Evolutionary conservation across 2,888 invertebrate genomes (phyloP), one percentile per base, ranked within the genome.

Genomic region (Nomada fabriciana): DNA sequence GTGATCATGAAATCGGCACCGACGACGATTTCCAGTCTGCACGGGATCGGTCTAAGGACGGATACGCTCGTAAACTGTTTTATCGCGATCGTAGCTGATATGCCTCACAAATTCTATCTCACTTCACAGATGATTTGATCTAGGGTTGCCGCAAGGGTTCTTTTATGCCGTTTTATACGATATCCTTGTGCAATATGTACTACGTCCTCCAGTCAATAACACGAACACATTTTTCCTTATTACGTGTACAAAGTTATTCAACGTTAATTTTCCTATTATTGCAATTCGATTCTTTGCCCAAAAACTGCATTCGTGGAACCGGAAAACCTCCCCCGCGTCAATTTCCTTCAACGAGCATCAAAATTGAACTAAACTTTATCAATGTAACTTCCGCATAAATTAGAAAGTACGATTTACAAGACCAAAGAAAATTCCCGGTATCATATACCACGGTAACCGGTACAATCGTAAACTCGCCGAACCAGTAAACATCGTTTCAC

Each of bases 1-100:
- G 73, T 42, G 61, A 70, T 77, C 64, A 71, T 81, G 82, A 87
- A 83, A 87, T 80, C 80, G 68, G 76, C 57, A 75, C 29, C 74
- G 64, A 68, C 74, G 79, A 72, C 85, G 75, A 87, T 87, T 79
- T 79, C 78, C 68, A 60, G 65, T 61, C 43, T 72, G 63, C 52
- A 36, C 57, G 63, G 70, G 71, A 55, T 67, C 50, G 52, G 69
- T 77, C 64, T 53, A 63, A 77, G 79, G 73, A 79, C 55, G 70
- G 74, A 82, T 78, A 69, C 79, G 83, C 74, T 88, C 88, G 85
- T 88, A 88, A 88, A 88, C 83, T 85, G 71, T 85, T 88, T 88
- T 88, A 88, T 88, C 83, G 87, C 82, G 80, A 84, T 82, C 86
- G 84, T 79, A 68, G 79, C 72, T 71, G 84, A 82, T 84, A 75